These are phyloP conservation scores for Tribolium madens DNA, from an alignment of 1,140 invertebrate species.

Conservation along the genomic window DNA sequence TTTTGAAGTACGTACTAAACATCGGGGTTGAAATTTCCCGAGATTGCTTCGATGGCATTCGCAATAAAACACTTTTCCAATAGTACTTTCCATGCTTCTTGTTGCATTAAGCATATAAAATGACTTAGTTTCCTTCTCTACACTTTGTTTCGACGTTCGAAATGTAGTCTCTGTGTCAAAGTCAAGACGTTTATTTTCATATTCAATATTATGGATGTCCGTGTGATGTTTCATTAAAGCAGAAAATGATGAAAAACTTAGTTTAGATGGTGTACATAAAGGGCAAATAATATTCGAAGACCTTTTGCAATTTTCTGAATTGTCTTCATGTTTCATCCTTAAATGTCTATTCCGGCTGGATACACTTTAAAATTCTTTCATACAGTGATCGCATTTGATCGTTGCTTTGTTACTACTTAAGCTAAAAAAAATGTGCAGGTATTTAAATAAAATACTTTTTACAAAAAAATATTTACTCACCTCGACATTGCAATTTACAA, in stretches of 20 bases:
- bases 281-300: background rate
- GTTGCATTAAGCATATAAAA: background rate
- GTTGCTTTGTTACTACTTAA: no score
- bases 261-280: background rate
- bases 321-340: background rate
- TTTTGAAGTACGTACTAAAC: background rate
- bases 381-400: no score
- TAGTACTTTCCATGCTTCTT: background rate
- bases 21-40: background rate
- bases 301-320: background rate
- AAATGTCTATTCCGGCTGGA: background rate
- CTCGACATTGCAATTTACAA: no score
- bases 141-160: background rate
- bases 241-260: no score
- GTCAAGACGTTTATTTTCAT: background rate
- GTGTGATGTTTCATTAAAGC: no score
- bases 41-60: background rate
- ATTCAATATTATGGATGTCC: background rate
- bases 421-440: no score
- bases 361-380: no score
- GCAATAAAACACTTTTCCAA: background rate
- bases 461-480: no score
- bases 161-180: constrained; percentile 1
- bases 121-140: background rate
- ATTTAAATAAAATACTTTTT: no score